Conservation (phyloP, 1,140 invertebrate genomes). For the Penaeus chinensis region DNA sequence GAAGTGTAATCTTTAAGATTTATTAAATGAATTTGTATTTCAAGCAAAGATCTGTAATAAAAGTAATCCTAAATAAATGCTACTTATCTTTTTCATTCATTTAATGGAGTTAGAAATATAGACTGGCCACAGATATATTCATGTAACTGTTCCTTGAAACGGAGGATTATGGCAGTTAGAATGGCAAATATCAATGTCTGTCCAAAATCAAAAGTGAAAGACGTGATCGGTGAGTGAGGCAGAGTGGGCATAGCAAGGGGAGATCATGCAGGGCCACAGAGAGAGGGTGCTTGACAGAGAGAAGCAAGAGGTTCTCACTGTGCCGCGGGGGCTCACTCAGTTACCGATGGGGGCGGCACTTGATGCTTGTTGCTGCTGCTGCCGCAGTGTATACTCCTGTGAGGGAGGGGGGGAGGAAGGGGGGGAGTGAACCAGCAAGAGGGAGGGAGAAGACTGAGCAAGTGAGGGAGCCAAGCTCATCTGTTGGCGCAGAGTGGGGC, state of each 20-base stretch:
- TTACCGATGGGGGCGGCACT: conserved; percentile 61
- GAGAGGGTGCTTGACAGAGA: conserved; percentile 50
- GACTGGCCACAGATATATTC: too few species aligned
- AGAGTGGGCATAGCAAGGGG: not conserved
- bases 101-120: too few species aligned
- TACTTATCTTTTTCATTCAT: too few species aligned
- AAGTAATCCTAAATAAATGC: too few species aligned
- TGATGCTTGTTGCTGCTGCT: conserved; percentile 32
- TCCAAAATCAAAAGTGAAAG: not conserved
- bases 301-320: conserved; percentile 61
- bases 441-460: conserved; percentile 52
- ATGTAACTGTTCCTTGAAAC: too few species aligned
- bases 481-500: conserved; percentile 27
- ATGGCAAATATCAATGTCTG: too few species aligned
- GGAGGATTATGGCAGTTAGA: too few species aligned
- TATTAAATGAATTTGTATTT: too few species aligned
- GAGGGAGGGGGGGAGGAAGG: conserved; percentile 44
- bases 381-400: conserved; percentile 25
- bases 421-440: conserved; percentile 48
- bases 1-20: too few species aligned
- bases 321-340: conserved; percentile 60
- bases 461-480: conserved; percentile 39
- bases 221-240: not conserved
- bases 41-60: too few species aligned
- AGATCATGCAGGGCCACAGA: conserved; percentile 32